Conservation (phyloP, 2,797 vertebrate species). For the Borostomias antarcticus region DNA sequence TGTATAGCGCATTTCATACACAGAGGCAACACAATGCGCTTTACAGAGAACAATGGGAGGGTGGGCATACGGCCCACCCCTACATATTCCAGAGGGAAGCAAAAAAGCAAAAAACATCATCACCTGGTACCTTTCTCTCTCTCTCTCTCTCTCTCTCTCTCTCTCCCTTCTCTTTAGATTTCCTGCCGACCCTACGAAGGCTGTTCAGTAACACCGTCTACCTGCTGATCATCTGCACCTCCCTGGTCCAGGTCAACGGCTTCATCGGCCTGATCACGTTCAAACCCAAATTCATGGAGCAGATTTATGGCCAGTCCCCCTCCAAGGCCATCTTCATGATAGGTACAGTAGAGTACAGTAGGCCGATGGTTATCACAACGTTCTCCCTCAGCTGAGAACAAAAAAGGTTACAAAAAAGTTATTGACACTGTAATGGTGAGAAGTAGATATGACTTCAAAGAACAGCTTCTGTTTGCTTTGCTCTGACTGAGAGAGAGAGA, state of each 20-base stretch:
- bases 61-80: no score
- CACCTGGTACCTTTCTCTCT: background rate
- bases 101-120: no score
- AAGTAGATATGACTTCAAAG: conserved; percentile 48
- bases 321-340: conserved; percentile 87
- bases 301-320: conserved; percentile 87
- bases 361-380: no score
- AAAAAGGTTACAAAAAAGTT: conserved; percentile 70
- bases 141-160: no score
- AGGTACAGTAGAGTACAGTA: conserved; percentile 59
- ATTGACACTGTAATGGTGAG: conserved; percentile 50
- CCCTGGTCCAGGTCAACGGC: conserved; percentile 85
- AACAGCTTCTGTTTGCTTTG: conserved; percentile 5
- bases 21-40: no score
- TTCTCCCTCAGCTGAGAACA: background rate
- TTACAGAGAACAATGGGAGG: no score
- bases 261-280: conserved; percentile 96
- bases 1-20: no score
- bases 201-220: conserved; percentile 88
- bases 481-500: background rate
- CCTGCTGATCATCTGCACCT: conserved; percentile 80
- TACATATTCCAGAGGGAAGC: no score
- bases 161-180: conserved; percentile 76
- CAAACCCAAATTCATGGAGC: conserved; percentile 94
- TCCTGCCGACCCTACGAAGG: conserved; percentile 85